Evolutionary conservation across 2,888 invertebrate species (phyloP).

Genomic region (Plagiodera versicolora): DNA sequence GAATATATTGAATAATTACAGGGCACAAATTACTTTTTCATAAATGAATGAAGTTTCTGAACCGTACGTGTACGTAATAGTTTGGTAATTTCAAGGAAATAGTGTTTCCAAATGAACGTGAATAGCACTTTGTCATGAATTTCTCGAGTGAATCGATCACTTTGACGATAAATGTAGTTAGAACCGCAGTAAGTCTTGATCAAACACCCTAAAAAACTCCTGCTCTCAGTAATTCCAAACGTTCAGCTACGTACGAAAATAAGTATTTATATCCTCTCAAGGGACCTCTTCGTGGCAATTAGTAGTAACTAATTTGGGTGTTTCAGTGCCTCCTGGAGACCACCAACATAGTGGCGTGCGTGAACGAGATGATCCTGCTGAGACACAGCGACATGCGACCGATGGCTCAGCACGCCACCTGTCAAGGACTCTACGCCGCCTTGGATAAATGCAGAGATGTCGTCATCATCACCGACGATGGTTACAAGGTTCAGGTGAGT

Average conservation of each 20-base stretch:
- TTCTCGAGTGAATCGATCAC: too few relatives aligned
- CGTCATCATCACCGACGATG: constrained; percentile 84
- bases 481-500: constrained; percentile 77
- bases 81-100: too few relatives aligned
- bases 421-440: constrained; percentile 82
- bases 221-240: too few relatives aligned
- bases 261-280: background rate
- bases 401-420: constrained; percentile 76
- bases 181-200: too few relatives aligned
- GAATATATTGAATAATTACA: too few relatives aligned
- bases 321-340: constrained; percentile 70
- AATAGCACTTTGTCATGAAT: too few relatives aligned
- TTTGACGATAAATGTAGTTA: too few relatives aligned
- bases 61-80: too few relatives aligned
- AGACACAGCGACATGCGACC: constrained; percentile 76
- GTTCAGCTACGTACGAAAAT: background rate
- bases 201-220: too few relatives aligned
- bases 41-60: too few relatives aligned
- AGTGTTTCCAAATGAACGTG: too few relatives aligned
- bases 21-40: too few relatives aligned
- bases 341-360: constrained; percentile 63
- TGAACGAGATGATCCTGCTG: constrained; percentile 75
- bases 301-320: background rate
- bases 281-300: background rate
- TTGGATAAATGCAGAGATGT: constrained; percentile 84